These are phyloP conservation scores for Orchesella cincta DNA, from an alignment of 1,140 invertebrate genomes.

Conservation along the genomic window DNA sequence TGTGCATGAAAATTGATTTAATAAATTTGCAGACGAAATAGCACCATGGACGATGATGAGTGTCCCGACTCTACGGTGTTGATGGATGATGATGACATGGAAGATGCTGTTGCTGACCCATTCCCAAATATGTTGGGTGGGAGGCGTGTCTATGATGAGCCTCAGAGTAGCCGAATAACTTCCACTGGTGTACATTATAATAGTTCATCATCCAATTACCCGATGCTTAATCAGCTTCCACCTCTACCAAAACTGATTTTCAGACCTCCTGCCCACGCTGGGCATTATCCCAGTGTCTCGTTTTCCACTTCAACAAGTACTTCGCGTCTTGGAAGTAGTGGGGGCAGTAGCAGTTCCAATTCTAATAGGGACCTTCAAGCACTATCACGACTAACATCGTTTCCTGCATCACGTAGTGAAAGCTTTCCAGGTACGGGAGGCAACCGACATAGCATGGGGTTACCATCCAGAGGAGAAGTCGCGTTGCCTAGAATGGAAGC, in stretches of 20 bases:
- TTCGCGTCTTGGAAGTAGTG: background rate
- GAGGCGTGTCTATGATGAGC: slow-evolving; percentile 17
- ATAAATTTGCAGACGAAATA: too few relatives aligned
- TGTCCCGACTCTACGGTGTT: slow-evolving; percentile 23
- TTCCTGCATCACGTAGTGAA: background rate
- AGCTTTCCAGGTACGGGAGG: background rate
- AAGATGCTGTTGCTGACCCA: background rate
- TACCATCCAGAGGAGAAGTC: background rate
- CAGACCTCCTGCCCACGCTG: background rate
- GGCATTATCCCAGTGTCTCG: slow-evolving; percentile 3
- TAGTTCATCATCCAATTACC: too few relatives aligned
- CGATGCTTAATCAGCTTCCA: background rate
- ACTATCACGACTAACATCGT: background rate
- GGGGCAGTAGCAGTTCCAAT: background rate
- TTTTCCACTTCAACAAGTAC: background rate
- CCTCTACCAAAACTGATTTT: slow-evolving; percentile 9
- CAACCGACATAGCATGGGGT: background rate
- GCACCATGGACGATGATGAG: slow-evolving; percentile 28
- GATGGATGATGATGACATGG: slow-evolving; percentile 8
- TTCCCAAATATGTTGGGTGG: background rate
- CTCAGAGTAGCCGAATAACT: background rate
- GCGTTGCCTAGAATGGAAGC: background rate
- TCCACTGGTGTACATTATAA: background rate
- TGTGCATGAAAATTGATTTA: background rate
- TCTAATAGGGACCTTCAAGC: background rate